Evolutionary conservation across 2,797 vertebrate genomes (phyloP).

Genomic region (Xenops minutus): DNA sequence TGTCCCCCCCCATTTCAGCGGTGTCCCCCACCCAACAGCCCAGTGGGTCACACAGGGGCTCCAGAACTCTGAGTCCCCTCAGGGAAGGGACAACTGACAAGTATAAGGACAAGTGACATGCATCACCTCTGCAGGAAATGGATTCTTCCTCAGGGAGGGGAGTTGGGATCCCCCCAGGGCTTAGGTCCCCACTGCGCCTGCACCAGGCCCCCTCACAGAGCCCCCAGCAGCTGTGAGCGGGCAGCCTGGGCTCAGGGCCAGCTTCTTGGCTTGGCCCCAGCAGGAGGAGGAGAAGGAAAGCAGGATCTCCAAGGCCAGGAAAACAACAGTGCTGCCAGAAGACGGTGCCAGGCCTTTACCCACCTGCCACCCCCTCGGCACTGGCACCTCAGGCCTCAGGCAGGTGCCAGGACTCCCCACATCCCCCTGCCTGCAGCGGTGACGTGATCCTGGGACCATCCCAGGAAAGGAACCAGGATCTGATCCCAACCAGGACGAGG

Average conservation of each 20-base stretch:
- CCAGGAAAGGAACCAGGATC: background rate
- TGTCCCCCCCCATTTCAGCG: fast-evolving
- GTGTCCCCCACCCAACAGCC: background rate
- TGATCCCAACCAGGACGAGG: fast-evolving
- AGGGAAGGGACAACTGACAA: background rate
- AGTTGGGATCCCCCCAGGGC: fast-evolving
- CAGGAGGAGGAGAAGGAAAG: background rate
- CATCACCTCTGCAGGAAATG: fast-evolving
- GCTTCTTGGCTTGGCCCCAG: background rate
- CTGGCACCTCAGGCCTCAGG: background rate
- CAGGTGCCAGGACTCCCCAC: background rate
- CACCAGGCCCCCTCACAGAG: background rate
- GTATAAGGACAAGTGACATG: background rate
- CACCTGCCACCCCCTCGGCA: background rate
- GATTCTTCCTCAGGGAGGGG: fast-evolving
- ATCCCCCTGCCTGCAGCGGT: fast-evolving
- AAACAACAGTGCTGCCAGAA: constrained; percentile 23
- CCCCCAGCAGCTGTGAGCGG: background rate
- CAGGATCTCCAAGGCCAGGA: constrained; percentile 38
- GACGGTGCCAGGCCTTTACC: background rate
- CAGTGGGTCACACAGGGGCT: fast-evolving
- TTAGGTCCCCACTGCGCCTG: fast-evolving
- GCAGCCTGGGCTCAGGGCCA: background rate
- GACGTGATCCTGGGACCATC: background rate
- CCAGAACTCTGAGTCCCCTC: background rate